Percentiles rank a stretch among this genome's conserved stretches.
Evolutionary conservation across 2,888 invertebrate genomes (phyloP).

Genomic region (Neoscelio sp.): DNA sequence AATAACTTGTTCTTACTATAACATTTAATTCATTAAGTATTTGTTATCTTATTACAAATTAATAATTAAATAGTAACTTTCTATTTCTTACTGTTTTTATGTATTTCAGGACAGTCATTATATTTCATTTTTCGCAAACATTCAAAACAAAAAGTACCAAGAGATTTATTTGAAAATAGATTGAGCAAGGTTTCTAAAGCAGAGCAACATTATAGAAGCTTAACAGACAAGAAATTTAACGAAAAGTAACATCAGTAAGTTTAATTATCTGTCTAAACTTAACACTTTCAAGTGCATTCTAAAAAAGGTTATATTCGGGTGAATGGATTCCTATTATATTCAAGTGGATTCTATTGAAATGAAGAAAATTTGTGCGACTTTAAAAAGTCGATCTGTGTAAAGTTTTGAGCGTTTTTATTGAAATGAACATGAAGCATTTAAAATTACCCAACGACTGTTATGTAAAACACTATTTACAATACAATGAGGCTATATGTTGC

Average conservation of each 20-base stretch:
- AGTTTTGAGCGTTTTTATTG: constrained; percentile 41
- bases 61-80: too few species aligned
- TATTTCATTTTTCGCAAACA: too few species aligned
- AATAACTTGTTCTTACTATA: too few species aligned
- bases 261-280: constrained; percentile 45
- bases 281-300: constrained; percentile 30
- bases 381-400: constrained; percentile 34
- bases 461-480: constrained; percentile 32
- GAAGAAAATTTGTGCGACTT: constrained; percentile 31
- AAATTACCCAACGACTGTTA: constrained; percentile 26
- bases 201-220: constrained; percentile 1
- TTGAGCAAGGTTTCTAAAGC: not conserved
- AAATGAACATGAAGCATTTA: constrained; percentile 44
- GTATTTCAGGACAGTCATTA: too few species aligned
- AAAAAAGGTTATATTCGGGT: constrained; percentile 40
- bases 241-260: constrained; percentile 27
- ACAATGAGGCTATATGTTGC: constrained; percentile 21
- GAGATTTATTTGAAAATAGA: constrained; percentile 23
- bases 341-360: constrained; percentile 39
- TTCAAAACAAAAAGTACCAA: not conserved
- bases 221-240: constrained; percentile 10
- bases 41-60: too few species aligned
- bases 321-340: constrained; percentile 36
- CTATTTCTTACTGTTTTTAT: too few species aligned
- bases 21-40: too few species aligned